A percentile compares a stretch with the other conserved stretches of the same genome.
phyloP scores from a whole-genome alignment of 2,797 vertebrate species.

The Tauraco hartlaubi region DNA sequence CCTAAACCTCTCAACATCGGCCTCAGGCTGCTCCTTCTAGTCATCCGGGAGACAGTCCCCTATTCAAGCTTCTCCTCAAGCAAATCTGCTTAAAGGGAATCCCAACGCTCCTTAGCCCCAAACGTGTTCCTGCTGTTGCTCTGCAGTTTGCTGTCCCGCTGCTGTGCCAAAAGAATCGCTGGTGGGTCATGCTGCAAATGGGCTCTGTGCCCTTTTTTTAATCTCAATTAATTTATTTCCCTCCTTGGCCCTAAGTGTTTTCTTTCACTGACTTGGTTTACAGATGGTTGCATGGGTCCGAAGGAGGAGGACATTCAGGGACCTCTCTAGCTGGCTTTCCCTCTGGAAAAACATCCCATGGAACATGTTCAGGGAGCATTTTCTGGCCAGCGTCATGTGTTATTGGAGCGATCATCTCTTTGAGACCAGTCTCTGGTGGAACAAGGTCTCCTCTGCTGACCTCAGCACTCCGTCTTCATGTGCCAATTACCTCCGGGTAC shows the following conservation, averaged over 20 bases:
- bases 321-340: background rate
- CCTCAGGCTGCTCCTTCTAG: background rate
- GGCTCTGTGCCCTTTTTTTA: background rate
- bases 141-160: background rate
- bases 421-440: background rate
- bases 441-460: background rate
- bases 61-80: background rate
- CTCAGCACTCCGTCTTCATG: background rate
- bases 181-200: rapidly evolving
- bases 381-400: background rate
- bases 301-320: background rate
- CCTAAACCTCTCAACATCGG: background rate
- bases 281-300: background rate
- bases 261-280: background rate
- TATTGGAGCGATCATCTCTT: background rate
- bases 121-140: background rate
- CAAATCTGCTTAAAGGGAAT: background rate
- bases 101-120: background rate
- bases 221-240: background rate
- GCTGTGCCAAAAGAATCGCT: background rate
- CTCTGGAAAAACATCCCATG: background rate
- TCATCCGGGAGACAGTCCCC: background rate
- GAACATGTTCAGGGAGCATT: background rate
- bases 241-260: background rate
- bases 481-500: background rate